These are phyloP conservation scores for Peromyscus attwateri DNA, from an alignment of 2,797 vertebrate species.

Conservation along the genomic window DNA sequence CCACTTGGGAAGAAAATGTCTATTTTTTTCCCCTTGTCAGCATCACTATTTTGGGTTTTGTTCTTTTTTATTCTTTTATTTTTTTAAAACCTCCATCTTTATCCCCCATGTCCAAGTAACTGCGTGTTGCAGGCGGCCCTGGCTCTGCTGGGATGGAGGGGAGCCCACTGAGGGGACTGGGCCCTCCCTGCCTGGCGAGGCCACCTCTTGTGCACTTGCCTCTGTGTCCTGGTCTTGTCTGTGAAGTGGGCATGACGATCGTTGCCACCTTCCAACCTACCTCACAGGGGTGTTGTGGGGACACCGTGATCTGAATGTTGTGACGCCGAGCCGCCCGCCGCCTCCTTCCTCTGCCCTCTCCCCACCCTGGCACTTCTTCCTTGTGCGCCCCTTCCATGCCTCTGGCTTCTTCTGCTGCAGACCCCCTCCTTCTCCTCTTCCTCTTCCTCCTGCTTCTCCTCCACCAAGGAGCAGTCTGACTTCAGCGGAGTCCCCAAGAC, in stretches of 20 bases:
- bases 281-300: constrained; percentile 87
- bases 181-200: neutral
- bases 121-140: constrained; percentile 64
- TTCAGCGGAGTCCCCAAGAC: constrained; percentile 53
- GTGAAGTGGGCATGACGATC: constrained; percentile 84
- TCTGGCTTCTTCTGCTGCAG: constrained; percentile 63
- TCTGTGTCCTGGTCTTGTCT: constrained; percentile 82
- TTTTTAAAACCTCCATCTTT: constrained; percentile 77
- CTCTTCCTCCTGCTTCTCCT: neutral
- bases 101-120: constrained; percentile 75
- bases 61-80: constrained; percentile 74
- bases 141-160: constrained; percentile 43
- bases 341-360: neutral
- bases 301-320: constrained; percentile 81
- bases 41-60: constrained; percentile 77
- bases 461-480: constrained; percentile 71
- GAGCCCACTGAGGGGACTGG: constrained; percentile 17
- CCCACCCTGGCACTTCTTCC: neutral
- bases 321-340: constrained; percentile 68
- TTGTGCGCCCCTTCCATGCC: neutral
- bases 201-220: constrained; percentile 3
- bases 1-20: constrained; percentile 79
- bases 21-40: constrained; percentile 55
- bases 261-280: constrained; percentile 85
- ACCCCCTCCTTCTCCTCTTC: neutral